A percentile compares a stretch with the other conserved stretches of the same genome.
phyloP scores from a whole-genome alignment of 2,113 vertebrate genomes.

The Equus przewalskii region DNA sequence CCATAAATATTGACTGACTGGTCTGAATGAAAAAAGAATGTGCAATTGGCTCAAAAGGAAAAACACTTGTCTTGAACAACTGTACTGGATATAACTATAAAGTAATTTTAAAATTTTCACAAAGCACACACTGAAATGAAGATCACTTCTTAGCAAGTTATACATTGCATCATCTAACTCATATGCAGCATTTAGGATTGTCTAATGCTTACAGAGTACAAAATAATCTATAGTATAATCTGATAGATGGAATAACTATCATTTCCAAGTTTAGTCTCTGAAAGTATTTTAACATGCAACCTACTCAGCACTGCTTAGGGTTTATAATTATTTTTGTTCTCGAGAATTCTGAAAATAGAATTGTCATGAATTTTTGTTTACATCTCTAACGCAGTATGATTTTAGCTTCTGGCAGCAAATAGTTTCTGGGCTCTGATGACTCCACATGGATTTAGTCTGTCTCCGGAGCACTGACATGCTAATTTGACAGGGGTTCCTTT shows the following conservation, averaged over 20 bases:
- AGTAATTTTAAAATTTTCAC: background rate
- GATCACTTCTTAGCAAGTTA: background rate
- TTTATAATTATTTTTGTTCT: slow-evolving; percentile 19
- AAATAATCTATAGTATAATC: background rate
- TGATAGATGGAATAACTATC: background rate
- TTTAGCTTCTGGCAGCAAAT: slow-evolving; percentile 72
- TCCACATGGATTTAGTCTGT: slow-evolving; percentile 45
- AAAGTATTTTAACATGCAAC: background rate
- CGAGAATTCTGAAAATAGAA: background rate
- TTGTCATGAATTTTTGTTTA: slow-evolving; percentile 14
- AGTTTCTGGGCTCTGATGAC: slow-evolving; percentile 72
- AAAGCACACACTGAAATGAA: background rate
- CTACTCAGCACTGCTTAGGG: background rate
- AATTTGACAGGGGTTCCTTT: slow-evolving; percentile 76
- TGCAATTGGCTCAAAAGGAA: background rate
- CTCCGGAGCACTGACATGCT: slow-evolving; percentile 63
- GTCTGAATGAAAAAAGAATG: background rate
- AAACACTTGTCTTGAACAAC: background rate
- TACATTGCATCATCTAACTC: background rate
- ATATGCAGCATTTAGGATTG: background rate
- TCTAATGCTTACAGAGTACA: background rate
- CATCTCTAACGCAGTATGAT: slow-evolving; percentile 55
- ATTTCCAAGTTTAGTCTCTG: slow-evolving; percentile 43
- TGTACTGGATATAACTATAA: background rate
- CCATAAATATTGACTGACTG: slow-evolving; percentile 4